phyloP scores from a whole-genome alignment of 2,113 vertebrate genomes.

The Castor canadensis region DNA sequence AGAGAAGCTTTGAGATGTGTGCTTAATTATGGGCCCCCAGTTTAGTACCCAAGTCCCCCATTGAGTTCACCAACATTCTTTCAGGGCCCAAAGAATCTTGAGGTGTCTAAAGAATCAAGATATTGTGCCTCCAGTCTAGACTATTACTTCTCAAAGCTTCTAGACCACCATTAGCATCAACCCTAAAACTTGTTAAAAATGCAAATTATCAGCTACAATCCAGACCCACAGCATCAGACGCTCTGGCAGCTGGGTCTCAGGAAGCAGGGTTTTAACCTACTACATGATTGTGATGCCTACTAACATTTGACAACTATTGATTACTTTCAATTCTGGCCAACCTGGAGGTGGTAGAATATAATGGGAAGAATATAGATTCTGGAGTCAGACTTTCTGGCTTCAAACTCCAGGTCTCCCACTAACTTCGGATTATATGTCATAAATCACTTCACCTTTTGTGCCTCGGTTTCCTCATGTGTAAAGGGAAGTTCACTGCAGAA shows the following conservation, averaged over 20 bases:
- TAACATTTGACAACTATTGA: not conserved
- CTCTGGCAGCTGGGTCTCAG: not conserved
- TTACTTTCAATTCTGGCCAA: not conserved
- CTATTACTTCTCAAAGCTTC: not conserved
- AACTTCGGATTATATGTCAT: not conserved
- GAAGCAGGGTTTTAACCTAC: not conserved
- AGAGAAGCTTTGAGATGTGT: not conserved
- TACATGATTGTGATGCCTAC: not conserved
- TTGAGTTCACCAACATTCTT: not conserved
- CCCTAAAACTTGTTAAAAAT: not conserved
- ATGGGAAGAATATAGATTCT: not conserved
- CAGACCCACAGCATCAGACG: not conserved
- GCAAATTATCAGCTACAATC: not conserved
- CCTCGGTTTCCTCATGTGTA: not conserved
- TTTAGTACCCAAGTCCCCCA: not conserved
- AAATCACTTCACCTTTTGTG: not conserved
- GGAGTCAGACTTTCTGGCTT: not conserved
- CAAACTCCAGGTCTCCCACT: not conserved
- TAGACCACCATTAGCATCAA: not conserved
- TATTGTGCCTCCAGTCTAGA: not conserved
- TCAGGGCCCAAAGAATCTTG: not conserved
- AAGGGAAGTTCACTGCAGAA: not conserved
- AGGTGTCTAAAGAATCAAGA: not conserved
- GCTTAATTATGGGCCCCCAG: not conserved
- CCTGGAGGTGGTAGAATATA: not conserved